These are phyloP conservation scores for Monochamus saltuarius DNA, from an alignment of 1,140 invertebrate species.

Conservation along the genomic window DNA sequence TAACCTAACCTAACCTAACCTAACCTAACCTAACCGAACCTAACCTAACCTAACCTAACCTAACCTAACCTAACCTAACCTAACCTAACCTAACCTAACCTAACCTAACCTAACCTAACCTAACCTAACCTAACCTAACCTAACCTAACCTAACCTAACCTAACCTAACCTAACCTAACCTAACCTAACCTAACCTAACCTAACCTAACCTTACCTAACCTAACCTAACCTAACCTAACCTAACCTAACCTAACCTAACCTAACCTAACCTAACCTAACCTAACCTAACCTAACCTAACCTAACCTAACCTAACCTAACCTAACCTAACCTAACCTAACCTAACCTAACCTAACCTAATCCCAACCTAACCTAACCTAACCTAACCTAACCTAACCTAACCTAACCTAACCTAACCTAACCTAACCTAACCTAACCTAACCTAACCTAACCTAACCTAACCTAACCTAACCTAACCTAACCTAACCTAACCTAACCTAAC, in stretches of 20 bases:
- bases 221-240: too few species aligned
- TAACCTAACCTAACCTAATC: conserved; percentile 10
- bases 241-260: conserved; percentile 1
- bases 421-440: neutral
- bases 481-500: conserved; percentile 11
- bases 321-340: conserved; percentile 6
- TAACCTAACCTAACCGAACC: too few species aligned
- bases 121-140: too few species aligned
- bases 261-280: conserved; percentile 3
- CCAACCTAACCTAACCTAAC: neutral
- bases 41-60: too few species aligned
- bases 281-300: conserved; percentile 2
- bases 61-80: too few species aligned
- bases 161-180: too few species aligned
- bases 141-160: too few species aligned
- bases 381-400: neutral
- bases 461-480: conserved; percentile 6
- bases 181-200: too few species aligned
- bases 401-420: neutral
- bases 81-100: too few species aligned
- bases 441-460: conserved; percentile 3
- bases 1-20: too few species aligned
- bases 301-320: conserved; percentile 6
- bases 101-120: too few species aligned
- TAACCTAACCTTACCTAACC: too few species aligned